These are phyloP conservation scores for Paramormyrops hopkinsi DNA, from an alignment of 2,797 vertebrate genomes.

Conservation along the genomic window DNA sequence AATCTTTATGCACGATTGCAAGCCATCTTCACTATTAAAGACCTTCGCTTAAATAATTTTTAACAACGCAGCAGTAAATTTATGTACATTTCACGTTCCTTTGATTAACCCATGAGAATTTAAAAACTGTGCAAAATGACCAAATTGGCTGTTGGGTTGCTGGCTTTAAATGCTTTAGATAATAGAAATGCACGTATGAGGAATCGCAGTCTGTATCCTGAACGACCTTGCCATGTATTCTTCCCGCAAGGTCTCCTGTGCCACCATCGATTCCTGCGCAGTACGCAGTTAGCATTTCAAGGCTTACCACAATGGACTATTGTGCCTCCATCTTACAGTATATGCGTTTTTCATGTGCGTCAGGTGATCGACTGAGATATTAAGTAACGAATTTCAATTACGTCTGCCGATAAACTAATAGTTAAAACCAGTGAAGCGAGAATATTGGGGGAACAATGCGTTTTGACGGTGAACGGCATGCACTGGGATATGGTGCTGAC, in stretches of 20 bases:
- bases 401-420: neutral
- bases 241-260: slow-evolving; percentile 31
- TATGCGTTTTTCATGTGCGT: neutral
- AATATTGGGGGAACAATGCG: neutral
- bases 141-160: slow-evolving; percentile 13
- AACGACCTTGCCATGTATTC: slow-evolving; percentile 41
- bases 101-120: neutral
- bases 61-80: neutral
- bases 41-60: neutral
- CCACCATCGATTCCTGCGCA: slow-evolving; percentile 33
- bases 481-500: neutral
- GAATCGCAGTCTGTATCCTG: neutral
- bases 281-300: slow-evolving; percentile 29
- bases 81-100: neutral
- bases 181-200: neutral
- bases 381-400: neutral
- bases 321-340: slow-evolving; percentile 15
- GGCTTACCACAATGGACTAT: slow-evolving; percentile 15
- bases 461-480: neutral
- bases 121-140: neutral
- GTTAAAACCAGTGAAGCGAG: neutral
- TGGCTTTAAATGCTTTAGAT: neutral
- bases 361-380: slow-evolving; percentile 9
- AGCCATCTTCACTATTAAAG: neutral
- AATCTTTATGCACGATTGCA: neutral